A percentile compares a stretch with the other conserved stretches of the same genome.
Conservation (phyloP, 92 coral and sea anemone genomes). For the Scolanthus callimorphus region DNA sequence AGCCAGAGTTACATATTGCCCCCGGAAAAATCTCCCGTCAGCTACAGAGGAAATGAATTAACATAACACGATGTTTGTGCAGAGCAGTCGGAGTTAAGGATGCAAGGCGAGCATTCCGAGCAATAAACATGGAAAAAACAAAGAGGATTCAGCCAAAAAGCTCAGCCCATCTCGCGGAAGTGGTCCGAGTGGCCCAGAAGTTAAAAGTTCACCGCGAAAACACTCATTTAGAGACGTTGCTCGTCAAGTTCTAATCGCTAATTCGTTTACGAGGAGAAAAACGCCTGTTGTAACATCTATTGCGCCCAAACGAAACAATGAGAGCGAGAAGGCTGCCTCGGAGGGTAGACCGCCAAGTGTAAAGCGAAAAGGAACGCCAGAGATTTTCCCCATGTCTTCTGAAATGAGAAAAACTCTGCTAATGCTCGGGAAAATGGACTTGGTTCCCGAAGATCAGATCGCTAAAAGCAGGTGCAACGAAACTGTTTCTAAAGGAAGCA, state of each 20-base stretch:
- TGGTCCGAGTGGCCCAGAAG: not conserved
- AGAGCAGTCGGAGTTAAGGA: too few species aligned
- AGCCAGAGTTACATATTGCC: not conserved
- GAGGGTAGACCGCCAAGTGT: conserved; percentile 8
- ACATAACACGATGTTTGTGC: not conserved
- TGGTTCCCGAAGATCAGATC: conserved; percentile 41
- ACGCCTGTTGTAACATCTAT: not conserved
- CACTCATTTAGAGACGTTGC: conserved; percentile 39
- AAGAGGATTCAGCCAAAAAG: not conserved
- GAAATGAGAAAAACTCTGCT: conserved; percentile 59
- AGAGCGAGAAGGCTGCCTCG: not conserved
- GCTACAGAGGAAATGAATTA: not conserved
- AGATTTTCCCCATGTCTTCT: conserved; percentile 68
- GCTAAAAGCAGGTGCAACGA: not conserved
- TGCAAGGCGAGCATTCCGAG: too few species aligned
- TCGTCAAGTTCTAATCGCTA: conserved; percentile 66
- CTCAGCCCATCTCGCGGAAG: not conserved
- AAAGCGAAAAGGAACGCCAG: conserved; percentile 53
- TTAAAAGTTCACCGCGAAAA: too few species aligned
- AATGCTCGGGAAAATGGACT: conserved; percentile 50
- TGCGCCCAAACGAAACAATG: not conserved
- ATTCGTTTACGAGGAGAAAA: conserved; percentile 30
- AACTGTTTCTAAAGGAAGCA: conserved; percentile 6
- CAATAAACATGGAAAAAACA: too few species aligned
- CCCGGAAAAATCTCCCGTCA: not conserved